Evolutionary conservation across 2,113 vertebrate species (phyloP), one percentile per base, ranked within the genome.

Genomic region (Hemichromis elongatus): DNA sequence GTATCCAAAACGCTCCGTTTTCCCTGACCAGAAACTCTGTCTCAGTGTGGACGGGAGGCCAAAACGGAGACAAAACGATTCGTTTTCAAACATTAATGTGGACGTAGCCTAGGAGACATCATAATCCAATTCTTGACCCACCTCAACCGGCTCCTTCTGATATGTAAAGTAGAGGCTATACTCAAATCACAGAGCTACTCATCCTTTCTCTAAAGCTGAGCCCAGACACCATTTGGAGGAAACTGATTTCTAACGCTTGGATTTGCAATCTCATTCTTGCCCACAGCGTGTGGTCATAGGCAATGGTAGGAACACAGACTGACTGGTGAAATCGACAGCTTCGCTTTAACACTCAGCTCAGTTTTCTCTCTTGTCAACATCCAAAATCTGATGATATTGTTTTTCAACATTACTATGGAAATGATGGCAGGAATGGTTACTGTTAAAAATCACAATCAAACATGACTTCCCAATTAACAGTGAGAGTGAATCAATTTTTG

Each of bases 61-160:
- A n/a, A n/a, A n/a, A n/a, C n/a, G n/a, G n/a, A n/a, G n/a, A n/a
- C n/a, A n/a, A n/a, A n/a, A n/a, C n/a, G n/a, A n/a, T n/a, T n/a
- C n/a, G n/a, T n/a, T n/a, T n/a, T n/a, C n/a, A n/a, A n/a, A n/a
- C n/a, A n/a, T n/a, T n/a, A n/a, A n/a, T n/a, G n/a, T n/a, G n/a
- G n/a, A n/a, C n/a, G n/a, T n/a, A n/a, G n/a, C n/a, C n/a, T 19
- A 2, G 0, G 0, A 73, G 14, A 21, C 24, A 47, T 47, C 40
- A 47, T 11, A 73, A 3, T 73, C 40, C 14, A 45, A 73, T 47
- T 45, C 40, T 45, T 26, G 12, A 47, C 14, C 66, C 14, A 73
- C 66, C 40, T 16, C 3, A 70, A 28, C 40, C 1, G 1, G 40
- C 21, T 45, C 66, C 40, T 73, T 73, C 40, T 47, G 66, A 11